phyloP scores from a whole-genome alignment of 1,140 invertebrate genomes.

The Drosophila sp. region DNA sequence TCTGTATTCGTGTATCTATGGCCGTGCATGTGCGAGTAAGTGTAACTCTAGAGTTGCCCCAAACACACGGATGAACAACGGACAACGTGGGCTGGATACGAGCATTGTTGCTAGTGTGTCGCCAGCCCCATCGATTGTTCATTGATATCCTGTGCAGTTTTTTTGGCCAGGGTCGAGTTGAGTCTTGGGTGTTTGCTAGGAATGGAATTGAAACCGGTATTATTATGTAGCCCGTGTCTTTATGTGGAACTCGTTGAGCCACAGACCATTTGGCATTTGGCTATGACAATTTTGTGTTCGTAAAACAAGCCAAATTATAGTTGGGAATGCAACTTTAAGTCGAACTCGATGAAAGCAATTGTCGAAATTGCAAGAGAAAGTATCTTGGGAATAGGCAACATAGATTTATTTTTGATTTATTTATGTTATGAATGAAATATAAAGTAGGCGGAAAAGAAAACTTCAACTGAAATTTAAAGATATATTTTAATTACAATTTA shows the following conservation, averaged over 20 bases:
- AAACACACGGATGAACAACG: slow-evolving; percentile 11
- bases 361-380: slow-evolving; percentile 3
- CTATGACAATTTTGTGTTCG: slow-evolving; percentile 39
- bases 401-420: slow-evolving; percentile 13
- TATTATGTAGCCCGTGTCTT: slow-evolving; percentile 71
- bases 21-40: slow-evolving; percentile 36
- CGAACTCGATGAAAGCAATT: slow-evolving; percentile 12
- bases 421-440: slow-evolving; percentile 13
- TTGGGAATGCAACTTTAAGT: slow-evolving; percentile 32
- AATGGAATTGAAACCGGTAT: slow-evolving; percentile 39
- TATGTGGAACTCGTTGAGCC: slow-evolving; percentile 43
- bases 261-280: slow-evolving; percentile 59
- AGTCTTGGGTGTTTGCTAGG: slow-evolving; percentile 44
- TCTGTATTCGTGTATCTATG: slow-evolving; percentile 7
- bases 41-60: slow-evolving; percentile 45
- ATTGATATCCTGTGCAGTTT: slow-evolving; percentile 77
- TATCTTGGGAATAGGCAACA: neutral
- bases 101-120: slow-evolving; percentile 48
- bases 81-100: neutral
- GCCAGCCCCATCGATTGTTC: slow-evolving; percentile 73
- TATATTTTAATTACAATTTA: neutral
- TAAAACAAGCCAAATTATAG: slow-evolving; percentile 49
- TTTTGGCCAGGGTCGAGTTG: slow-evolving; percentile 20
- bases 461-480: neutral
- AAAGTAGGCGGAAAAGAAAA: too few relatives aligned